These are phyloP conservation scores for Zapornia atra DNA, from an alignment of 2,113 vertebrate genomes.

Conservation along the genomic window DNA sequence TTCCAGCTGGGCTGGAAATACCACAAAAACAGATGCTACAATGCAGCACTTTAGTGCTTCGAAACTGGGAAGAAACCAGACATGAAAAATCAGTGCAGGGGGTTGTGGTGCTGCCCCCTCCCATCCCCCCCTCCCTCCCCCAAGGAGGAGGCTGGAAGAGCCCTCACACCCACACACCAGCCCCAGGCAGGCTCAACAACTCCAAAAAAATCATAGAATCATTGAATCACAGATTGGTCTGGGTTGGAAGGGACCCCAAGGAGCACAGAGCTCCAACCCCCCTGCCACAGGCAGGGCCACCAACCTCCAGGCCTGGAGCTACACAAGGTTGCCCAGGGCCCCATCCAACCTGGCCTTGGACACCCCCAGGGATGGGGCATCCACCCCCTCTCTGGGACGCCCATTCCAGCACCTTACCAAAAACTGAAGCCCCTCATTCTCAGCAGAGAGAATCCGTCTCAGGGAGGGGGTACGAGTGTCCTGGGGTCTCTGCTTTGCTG, in stretches of 20 bases:
- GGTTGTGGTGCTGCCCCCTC: not conserved
- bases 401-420: too few species aligned
- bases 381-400: too few species aligned
- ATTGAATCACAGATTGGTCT: too few species aligned
- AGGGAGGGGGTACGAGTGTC: not conserved
- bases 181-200: not conserved
- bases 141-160: not conserved
- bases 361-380: too few species aligned
- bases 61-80: not conserved
- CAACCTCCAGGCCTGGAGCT: too few species aligned
- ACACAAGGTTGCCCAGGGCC: too few species aligned
- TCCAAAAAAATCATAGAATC: not conserved
- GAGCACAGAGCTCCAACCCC: too few species aligned
- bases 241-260: too few species aligned
- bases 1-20: constrained; percentile 63
- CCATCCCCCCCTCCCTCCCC: too few species aligned
- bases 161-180: not conserved
- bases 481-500: not conserved
- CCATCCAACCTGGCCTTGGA: too few species aligned
- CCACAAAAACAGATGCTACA: constrained; percentile 53
- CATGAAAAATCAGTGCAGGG: not conserved
- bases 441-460: not conserved
- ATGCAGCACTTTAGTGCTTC: not conserved
- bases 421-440: not conserved
- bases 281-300: too few species aligned